phyloP scores from a whole-genome alignment of 2,888 invertebrate genomes.

The Epinotia brunnichana region DNA sequence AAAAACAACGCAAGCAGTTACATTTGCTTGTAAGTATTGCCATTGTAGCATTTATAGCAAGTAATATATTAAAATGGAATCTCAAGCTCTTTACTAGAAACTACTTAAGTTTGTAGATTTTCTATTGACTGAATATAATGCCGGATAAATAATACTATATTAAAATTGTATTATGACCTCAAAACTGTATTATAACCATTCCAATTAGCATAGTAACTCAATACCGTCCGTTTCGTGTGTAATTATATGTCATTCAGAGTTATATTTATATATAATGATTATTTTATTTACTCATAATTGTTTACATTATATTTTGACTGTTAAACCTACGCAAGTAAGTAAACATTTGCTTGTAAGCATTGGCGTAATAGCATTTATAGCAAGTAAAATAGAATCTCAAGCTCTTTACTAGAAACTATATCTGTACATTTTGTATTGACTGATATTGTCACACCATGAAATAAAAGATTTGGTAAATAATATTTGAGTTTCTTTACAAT shows the following conservation, averaged over 20 bases:
- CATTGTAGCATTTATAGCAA: background rate
- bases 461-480: slow-evolving; percentile 16
- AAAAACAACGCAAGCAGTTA: too few species aligned
- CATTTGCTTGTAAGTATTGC: too few species aligned
- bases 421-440: slow-evolving; percentile 5
- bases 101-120: background rate
- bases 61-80: background rate
- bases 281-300: background rate
- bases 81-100: slow-evolving; percentile 3
- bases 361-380: background rate
- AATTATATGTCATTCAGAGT: background rate
- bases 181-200: slow-evolving; percentile 1
- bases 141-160: too few species aligned
- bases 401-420: background rate
- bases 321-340: background rate
- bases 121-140: too few species aligned
- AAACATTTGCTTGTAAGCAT: too few species aligned
- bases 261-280: background rate
- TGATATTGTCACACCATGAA: slow-evolving; percentile 4
- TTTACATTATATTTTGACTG: background rate
- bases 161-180: background rate
- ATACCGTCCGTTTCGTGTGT: slow-evolving; percentile 18
- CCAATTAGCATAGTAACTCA: background rate
- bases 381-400: slow-evolving; percentile 20
- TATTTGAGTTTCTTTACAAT: background rate